Base-by-base conservation (phyloP, 2,888 invertebrate species). In the Luperina nickerlii region DNA sequence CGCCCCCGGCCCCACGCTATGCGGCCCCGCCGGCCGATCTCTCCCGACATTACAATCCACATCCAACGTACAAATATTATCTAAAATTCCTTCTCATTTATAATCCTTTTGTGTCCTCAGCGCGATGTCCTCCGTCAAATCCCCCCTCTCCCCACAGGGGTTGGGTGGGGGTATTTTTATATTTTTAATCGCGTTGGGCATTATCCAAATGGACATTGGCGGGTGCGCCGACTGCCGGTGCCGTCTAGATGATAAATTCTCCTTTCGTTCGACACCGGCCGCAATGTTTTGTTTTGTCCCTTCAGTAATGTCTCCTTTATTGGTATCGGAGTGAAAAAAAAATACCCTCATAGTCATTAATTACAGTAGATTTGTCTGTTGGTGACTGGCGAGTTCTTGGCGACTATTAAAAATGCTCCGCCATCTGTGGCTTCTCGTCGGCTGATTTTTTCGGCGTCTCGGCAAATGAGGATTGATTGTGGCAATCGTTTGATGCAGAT, bases 61-160 rank as follows among this genome's bases (percentile, higher is more conserved):
- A 96, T 96, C 95, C 96, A 95, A 93, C 96, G 96, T 96, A 97
- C 97, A 97, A 97, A 97, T 97, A 96, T 97, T 97, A 97, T 97
- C 97, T 97, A 96, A 96, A 97, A 97, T 97, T 97, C 97, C 97
- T 97, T 96, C 97, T 97, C 97, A 97, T 97, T 97, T 97, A 97
- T 97, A 97, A 97, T 97, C 97, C 97, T 97, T 97, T 97, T 97
- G 97, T 97, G 96, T 97, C 96, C 96, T 96, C 96, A 95, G 96
- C 94, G 96, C 96, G 95, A 96, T 95, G 96, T 96, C 97, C 96
- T 96, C 96, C 96, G 96, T 96, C 96, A 96, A 95, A 94, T 92
- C 93, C 93, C 90, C 93, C 93, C 88, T 89, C 91, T 89, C 90
- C 89, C 90, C 87, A 90, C 88, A 88, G 90, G 90, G 89, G 92